phyloP scores from a whole-genome alignment of 2,888 invertebrate genomes.

The Sinelater perroti region DNA sequence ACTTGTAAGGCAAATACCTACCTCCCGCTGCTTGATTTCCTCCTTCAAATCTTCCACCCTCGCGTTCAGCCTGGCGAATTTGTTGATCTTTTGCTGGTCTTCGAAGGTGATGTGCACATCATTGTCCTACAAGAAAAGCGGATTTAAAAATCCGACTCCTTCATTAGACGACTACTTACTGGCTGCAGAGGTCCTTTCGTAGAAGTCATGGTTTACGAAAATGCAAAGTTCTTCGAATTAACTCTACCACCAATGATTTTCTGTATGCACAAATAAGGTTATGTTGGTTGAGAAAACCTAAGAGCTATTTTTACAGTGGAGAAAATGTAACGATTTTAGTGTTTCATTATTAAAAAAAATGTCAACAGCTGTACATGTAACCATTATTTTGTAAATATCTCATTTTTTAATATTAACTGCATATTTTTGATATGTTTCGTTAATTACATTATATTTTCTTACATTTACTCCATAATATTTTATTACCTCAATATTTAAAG shows the following conservation, averaged over 20 bases:
- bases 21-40: constrained; percentile 84
- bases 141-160: constrained; percentile 14
- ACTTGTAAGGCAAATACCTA: too few species aligned
- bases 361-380: neutral
- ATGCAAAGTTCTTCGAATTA: neutral
- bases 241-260: neutral
- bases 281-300: too few species aligned
- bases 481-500: too few species aligned
- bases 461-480: neutral
- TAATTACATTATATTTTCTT: neutral
- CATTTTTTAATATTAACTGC: neutral
- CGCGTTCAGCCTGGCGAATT: constrained; percentile 93
- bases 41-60: constrained; percentile 90
- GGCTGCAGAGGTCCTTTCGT: constrained; percentile 77
- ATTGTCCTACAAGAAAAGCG: constrained; percentile 69
- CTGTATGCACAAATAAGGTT: constrained; percentile 22
- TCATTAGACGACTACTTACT: constrained; percentile 60
- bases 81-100: constrained; percentile 97
- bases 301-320: too few species aligned
- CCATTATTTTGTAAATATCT: neutral
- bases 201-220: constrained; percentile 49
- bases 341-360: too few species aligned
- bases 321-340: too few species aligned
- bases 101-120: constrained; percentile 95
- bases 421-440: neutral